Percentiles rank a stretch among this genome's conserved stretches.
Conservation (phyloP, 2,113 vertebrate species). For the Perognathus longimembris region DNA sequence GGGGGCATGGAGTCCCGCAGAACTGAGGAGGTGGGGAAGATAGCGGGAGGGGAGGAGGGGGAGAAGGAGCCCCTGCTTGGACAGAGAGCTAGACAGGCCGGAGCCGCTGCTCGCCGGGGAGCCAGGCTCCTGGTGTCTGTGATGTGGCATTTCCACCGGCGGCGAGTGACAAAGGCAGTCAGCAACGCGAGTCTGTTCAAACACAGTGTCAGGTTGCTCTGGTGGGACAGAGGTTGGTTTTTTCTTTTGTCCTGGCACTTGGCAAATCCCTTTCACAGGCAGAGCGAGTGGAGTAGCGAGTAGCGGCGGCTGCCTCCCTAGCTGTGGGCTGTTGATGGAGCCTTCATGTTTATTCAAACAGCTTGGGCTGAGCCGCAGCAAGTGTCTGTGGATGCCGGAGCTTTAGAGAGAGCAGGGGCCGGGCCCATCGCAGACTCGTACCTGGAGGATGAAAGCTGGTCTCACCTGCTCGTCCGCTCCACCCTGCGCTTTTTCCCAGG, state of each 20-base stretch:
- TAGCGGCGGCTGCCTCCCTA: neutral
- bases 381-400: slow-evolving; percentile 43
- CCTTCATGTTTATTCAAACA: slow-evolving; percentile 71
- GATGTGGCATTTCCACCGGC: neutral
- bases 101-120: neutral
- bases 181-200: neutral
- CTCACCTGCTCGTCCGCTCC: neutral
- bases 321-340: slow-evolving; percentile 9
- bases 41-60: neutral
- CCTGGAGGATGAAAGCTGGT: slow-evolving; percentile 41
- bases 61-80: neutral
- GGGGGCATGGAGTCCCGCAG: neutral
- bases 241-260: neutral
- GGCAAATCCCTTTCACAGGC: slow-evolving; percentile 39
- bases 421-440: too few relatives aligned
- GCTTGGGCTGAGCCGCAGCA: slow-evolving; percentile 65
- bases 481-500: neutral
- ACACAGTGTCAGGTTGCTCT: slow-evolving; percentile 66
- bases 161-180: slow-evolving; percentile 1
- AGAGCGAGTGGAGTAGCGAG: neutral
- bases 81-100: neutral
- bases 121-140: neutral
- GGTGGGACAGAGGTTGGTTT: neutral
- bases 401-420: slow-evolving; percentile 54
- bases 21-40: neutral